Conservation (phyloP, 2,888 invertebrate species). For the Heterodera filipjevi region DNA sequence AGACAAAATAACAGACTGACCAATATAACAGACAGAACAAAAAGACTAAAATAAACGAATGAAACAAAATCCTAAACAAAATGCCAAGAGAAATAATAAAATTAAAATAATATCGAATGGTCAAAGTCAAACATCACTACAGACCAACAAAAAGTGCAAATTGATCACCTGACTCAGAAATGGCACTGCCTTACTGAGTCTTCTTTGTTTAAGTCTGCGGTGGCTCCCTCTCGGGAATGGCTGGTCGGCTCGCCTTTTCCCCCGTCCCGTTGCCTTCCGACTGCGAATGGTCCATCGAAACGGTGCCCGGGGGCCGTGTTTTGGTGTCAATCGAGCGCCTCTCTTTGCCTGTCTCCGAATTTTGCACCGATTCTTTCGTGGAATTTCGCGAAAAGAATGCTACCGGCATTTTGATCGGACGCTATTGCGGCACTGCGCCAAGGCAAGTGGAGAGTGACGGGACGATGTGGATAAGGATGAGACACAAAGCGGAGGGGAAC, state of each 20-base stretch:
- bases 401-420: constrained; percentile 47
- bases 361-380: constrained; percentile 54
- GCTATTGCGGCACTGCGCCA: constrained; percentile 44
- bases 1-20: too few species aligned
- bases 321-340: constrained; percentile 31
- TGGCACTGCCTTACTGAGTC: too few species aligned
- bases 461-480: constrained; percentile 36
- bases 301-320: constrained; percentile 45
- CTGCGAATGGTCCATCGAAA: constrained; percentile 49
- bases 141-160: too few species aligned
- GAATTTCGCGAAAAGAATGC: constrained; percentile 54
- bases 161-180: too few species aligned
- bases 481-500: constrained; percentile 16
- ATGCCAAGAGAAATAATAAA: too few species aligned
- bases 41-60: too few species aligned
- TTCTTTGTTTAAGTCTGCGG: constrained; percentile 49
- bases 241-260: constrained; percentile 33
- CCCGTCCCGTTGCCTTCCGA: constrained; percentile 38
- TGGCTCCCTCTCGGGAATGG: constrained; percentile 28
- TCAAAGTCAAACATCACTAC: too few species aligned
- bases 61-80: too few species aligned
- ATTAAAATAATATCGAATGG: too few species aligned
- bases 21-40: too few species aligned
- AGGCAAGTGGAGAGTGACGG: constrained; percentile 25
- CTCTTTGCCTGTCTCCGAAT: constrained; percentile 43